Evolutionary conservation across 2,888 invertebrate species (phyloP).

Genomic region (Heliconius aoede): DNA sequence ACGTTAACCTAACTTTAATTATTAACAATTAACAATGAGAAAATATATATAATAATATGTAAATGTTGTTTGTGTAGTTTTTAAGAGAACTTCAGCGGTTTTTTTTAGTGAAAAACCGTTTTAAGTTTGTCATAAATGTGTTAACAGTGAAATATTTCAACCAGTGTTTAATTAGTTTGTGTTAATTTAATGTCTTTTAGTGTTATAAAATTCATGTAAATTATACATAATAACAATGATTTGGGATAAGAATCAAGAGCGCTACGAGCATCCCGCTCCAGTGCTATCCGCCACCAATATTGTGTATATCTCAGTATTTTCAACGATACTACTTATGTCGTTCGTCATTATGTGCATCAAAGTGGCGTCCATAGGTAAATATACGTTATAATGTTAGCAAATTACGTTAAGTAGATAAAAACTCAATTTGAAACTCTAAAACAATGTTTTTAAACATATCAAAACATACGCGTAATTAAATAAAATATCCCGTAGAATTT

Average conservation of each 20-base stretch:
- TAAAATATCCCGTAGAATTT: too few relatives aligned
- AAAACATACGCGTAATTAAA: too few relatives aligned
- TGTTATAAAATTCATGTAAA: conserved; percentile 14
- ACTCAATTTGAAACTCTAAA: too few relatives aligned
- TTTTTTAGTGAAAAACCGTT: conserved; percentile 38
- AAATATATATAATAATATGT: neutral
- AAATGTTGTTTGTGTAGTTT: neutral
- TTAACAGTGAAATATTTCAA: conserved; percentile 3
- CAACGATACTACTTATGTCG: conserved; percentile 59
- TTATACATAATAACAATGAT: conserved; percentile 11
- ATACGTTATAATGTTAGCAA: neutral
- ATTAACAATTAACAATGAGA: neutral
- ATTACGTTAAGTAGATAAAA: neutral
- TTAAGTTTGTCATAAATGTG: conserved; percentile 19
- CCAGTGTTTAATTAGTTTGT: neutral
- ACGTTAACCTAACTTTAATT: too few relatives aligned
- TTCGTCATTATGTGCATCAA: conserved; percentile 67
- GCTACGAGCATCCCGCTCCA: neutral
- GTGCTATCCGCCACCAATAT: conserved; percentile 42
- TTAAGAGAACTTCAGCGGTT: conserved; percentile 38
- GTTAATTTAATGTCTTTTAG: conserved; percentile 20
- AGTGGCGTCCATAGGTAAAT: conserved; percentile 58
- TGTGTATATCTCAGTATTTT: conserved; percentile 52
- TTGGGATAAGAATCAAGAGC: conserved; percentile 5
- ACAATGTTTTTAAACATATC: too few relatives aligned